A percentile compares a stretch with the other conserved stretches of the same genome.
These are phyloP conservation scores for Drosophila mauritiana DNA, from an alignment of 1,140 invertebrate genomes.

Conservation along the genomic window DNA sequence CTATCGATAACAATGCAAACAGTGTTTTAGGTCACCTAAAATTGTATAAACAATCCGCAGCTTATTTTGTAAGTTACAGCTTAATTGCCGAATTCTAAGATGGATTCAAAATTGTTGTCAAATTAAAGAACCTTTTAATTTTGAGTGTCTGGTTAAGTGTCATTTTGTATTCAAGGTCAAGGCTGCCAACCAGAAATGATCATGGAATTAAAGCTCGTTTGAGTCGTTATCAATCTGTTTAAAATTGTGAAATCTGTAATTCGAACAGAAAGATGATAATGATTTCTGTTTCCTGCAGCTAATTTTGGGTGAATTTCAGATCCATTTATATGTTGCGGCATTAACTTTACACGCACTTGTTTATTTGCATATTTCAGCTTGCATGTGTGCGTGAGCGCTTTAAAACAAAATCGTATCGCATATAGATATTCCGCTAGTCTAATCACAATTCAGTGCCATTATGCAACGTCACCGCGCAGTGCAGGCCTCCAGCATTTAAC, in stretches of 20 bases:
- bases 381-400: constrained; percentile 32
- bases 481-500: constrained; percentile 32
- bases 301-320: neutral
- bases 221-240: neutral
- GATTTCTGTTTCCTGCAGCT: neutral
- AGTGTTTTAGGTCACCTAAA: neutral
- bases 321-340: neutral
- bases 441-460: constrained; percentile 58
- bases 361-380: constrained; percentile 14
- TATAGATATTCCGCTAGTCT: constrained; percentile 29
- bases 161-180: neutral
- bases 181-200: neutral
- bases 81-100: neutral
- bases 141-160: neutral
- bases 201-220: neutral
- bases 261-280: neutral
- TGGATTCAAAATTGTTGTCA: neutral
- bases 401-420: constrained; percentile 51
- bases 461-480: constrained; percentile 65
- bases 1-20: constrained; percentile 7
- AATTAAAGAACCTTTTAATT: neutral
- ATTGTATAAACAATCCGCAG: constrained; percentile 1
- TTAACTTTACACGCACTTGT: constrained; percentile 2
- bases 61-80: neutral
- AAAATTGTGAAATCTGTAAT: neutral